These are phyloP conservation scores for Gambelia wislizenii DNA, from an alignment of 2,797 vertebrate genomes.

Conservation along the genomic window DNA sequence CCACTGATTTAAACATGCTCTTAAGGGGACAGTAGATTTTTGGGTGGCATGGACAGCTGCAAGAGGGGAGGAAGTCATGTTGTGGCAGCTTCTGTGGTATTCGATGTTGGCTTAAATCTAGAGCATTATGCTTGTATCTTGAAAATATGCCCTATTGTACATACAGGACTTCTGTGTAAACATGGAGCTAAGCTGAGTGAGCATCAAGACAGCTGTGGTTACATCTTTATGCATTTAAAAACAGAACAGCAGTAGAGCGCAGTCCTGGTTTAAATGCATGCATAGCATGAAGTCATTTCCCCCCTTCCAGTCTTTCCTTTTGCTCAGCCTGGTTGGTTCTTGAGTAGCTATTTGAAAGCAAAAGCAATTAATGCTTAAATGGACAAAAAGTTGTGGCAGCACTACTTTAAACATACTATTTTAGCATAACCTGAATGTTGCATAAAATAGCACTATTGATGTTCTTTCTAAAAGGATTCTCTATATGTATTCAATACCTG, in stretches of 20 bases:
- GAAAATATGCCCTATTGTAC: not conserved
- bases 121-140: not conserved
- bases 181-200: not conserved
- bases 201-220: not conserved
- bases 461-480: conserved; percentile 51
- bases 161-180: not conserved
- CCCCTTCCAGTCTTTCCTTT: not conserved
- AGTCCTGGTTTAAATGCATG: not conserved
- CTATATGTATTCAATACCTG: conserved; percentile 19
- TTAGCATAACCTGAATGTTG: conserved; percentile 14
- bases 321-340: conserved; percentile 15
- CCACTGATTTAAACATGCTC: not conserved
- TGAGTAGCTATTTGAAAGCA: not conserved
- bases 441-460: conserved; percentile 20
- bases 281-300: accelerated
- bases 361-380: conserved; percentile 42
- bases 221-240: conserved; percentile 10
- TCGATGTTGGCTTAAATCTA: not conserved
- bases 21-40: not conserved
- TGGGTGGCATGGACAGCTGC: not conserved
- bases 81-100: not conserved
- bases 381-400: not conserved
- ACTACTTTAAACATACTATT: conserved; percentile 6
- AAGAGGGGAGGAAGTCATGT: not conserved
- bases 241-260: not conserved